phyloP scores from a whole-genome alignment of 2,113 vertebrate species.

The Corydoras maculifer region DNA sequence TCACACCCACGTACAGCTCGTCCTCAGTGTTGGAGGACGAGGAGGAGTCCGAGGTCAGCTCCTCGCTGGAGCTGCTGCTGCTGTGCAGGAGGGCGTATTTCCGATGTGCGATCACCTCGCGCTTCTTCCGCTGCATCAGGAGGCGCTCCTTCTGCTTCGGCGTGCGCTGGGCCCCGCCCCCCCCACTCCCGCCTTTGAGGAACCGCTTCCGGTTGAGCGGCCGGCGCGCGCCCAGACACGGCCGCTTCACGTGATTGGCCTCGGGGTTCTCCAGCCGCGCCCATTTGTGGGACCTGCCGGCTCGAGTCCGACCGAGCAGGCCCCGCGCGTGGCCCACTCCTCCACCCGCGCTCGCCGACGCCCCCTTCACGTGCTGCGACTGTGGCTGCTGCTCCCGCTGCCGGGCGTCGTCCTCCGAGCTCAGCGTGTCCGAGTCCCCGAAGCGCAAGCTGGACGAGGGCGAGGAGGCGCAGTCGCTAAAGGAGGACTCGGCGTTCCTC shows the following conservation, averaged over 20 bases:
- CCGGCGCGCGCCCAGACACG: slow-evolving; percentile 77
- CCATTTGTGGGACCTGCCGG: slow-evolving; percentile 84
- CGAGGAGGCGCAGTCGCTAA: slow-evolving; percentile 93
- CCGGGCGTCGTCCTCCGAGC: slow-evolving; percentile 82
- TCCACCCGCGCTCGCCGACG: slow-evolving; percentile 40
- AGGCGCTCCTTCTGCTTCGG: slow-evolving; percentile 92
- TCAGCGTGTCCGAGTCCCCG: slow-evolving; percentile 93
- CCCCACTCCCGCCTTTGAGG: slow-evolving; percentile 75
- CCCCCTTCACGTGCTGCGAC: slow-evolving; percentile 49
- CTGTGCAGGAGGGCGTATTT: slow-evolving; percentile 90
- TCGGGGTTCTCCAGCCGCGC: slow-evolving; percentile 78
- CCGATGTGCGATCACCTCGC: slow-evolving; percentile 83
- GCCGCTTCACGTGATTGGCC: slow-evolving; percentile 84
- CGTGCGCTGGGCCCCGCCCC: slow-evolving; percentile 75
- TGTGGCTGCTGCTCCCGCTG: slow-evolving; percentile 1
- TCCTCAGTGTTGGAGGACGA: slow-evolving; percentile 89
- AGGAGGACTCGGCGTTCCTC: slow-evolving; percentile 81
- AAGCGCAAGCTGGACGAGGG: slow-evolving; percentile 93
- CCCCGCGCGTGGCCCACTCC: slow-evolving; percentile 46
- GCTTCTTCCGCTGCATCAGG: slow-evolving; percentile 89
- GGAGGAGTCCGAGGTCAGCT: slow-evolving; percentile 84
- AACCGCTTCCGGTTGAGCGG: slow-evolving; percentile 84
- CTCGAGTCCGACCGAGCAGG: slow-evolving; percentile 76
- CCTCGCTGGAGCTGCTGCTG: slow-evolving; percentile 94
- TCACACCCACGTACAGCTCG: slow-evolving; percentile 88